phyloP scores from a whole-genome alignment of 2,113 vertebrate species.

The Hippocampus zosterae region DNA sequence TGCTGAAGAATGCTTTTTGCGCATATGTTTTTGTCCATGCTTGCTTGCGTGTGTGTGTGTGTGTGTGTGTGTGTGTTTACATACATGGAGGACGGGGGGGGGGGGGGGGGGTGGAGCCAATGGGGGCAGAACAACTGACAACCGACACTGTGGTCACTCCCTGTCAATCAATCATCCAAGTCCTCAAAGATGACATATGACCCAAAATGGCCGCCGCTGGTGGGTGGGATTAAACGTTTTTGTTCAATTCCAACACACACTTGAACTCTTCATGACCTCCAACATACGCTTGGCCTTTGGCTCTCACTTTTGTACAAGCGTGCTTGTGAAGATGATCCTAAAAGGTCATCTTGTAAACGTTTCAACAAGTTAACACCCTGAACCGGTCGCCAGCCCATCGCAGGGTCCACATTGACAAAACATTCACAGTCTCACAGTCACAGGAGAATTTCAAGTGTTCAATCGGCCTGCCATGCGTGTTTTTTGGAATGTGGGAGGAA shows the following conservation, averaged over 20 bases:
- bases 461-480: no score
- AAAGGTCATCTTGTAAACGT: not conserved
- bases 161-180: slow-evolving; percentile 2
- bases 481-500: no score
- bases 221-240: not conserved
- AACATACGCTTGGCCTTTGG: not conserved
- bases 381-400: no score
- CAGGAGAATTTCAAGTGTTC: no score
- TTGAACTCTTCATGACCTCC: not conserved
- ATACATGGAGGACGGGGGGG: no score
- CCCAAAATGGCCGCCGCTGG: not conserved
- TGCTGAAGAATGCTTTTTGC: no score
- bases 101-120: no score
- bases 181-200: not conserved
- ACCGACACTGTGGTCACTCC: not conserved
- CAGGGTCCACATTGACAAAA: no score
- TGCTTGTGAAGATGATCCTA: not conserved
- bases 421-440: no score
- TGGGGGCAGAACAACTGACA: not conserved
- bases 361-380: not conserved
- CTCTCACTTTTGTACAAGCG: not conserved
- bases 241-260: not conserved
- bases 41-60: slow-evolving; percentile 1
- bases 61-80: not conserved
- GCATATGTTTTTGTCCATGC: no score